phyloP scores from a whole-genome alignment of 2,888 invertebrate species.

The Oscheius myriophilus region DNA sequence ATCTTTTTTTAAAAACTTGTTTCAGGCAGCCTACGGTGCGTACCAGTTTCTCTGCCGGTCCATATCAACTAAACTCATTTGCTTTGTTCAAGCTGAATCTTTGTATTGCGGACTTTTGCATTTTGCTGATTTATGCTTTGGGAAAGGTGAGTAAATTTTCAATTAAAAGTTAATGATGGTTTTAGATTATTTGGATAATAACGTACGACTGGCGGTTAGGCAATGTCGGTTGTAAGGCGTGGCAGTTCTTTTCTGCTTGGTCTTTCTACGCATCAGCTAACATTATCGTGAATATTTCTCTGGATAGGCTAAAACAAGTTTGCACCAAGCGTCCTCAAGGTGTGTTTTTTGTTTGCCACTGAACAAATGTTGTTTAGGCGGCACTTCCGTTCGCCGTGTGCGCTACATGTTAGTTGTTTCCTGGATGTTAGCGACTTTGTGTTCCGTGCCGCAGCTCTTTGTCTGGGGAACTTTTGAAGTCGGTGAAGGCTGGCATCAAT shows the following conservation, averaged over 20 bases:
- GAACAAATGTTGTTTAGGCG: constrained; percentile 36
- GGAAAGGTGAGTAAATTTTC: constrained; percentile 48
- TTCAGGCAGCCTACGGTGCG: constrained; percentile 46
- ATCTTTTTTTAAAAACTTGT: too few relatives aligned
- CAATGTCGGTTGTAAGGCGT: constrained; percentile 48
- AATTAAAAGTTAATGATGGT: background rate
- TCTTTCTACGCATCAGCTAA: constrained; percentile 64
- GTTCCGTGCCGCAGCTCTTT: constrained; percentile 62
- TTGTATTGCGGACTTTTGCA: constrained; percentile 61
- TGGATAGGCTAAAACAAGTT: constrained; percentile 62
- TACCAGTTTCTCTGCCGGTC: constrained; percentile 50
- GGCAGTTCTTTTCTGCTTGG: constrained; percentile 61
- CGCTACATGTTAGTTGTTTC: constrained; percentile 47
- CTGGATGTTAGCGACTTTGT: constrained; percentile 59
- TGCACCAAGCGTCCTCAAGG: constrained; percentile 63
- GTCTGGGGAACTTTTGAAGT: constrained; percentile 57
- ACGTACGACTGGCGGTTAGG: constrained; percentile 61
- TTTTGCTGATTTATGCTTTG: constrained; percentile 59
- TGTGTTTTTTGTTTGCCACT: constrained; percentile 8
- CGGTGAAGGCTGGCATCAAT: constrained; percentile 50
- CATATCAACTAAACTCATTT: constrained; percentile 54
- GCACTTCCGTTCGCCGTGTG: constrained; percentile 53
- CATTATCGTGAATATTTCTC: constrained; percentile 61
- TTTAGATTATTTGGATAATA: constrained; percentile 57
- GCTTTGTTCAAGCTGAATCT: constrained; percentile 62